Conservation (phyloP, 2,113 vertebrate genomes). For the Euleptes europaea region DNA sequence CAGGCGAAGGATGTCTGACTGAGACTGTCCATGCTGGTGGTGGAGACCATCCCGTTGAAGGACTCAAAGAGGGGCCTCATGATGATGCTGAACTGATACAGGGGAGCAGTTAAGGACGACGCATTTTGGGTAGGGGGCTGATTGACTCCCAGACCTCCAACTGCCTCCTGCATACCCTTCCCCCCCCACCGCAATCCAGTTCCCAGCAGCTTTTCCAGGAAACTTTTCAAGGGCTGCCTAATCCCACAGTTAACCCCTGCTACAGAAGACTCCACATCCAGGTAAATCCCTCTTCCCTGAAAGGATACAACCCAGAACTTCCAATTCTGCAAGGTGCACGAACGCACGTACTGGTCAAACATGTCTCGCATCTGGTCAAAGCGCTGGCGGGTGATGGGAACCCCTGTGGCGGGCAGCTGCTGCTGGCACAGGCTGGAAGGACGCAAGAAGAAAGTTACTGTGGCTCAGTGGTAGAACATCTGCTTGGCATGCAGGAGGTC, state of each 20-base stretch:
- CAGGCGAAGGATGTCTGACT: slow-evolving; percentile 89
- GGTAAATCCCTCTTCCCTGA: too few relatives aligned
- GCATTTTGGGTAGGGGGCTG: background rate
- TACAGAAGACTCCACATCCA: background rate
- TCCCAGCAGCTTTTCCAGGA: too few relatives aligned
- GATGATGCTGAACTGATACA: slow-evolving; percentile 90
- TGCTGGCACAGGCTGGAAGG: slow-evolving; percentile 87
- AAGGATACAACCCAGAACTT: slow-evolving; percentile 99
- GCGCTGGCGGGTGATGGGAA: slow-evolving; percentile 93
- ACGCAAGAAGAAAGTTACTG: background rate
- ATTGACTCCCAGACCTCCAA: background rate
- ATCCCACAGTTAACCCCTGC: background rate
- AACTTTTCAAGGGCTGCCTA: too few relatives aligned
- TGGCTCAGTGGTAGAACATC: too few relatives aligned
- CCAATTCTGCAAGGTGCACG: slow-evolving; percentile 94
- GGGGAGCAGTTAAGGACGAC: slow-evolving; percentile 75
- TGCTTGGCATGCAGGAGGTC: too few relatives aligned
- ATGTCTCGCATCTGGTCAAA: slow-evolving; percentile 94
- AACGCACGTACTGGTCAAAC: slow-evolving; percentile 89
- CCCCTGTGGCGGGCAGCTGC: slow-evolving; percentile 92
- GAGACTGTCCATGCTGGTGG: slow-evolving; percentile 87
- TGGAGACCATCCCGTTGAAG: slow-evolving; percentile 96
- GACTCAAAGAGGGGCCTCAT: slow-evolving; percentile 96
- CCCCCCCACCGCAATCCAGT: too few relatives aligned
- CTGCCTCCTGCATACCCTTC: background rate